Conservation (phyloP, 2,888 invertebrate genomes). For the Zaprionus obscuricornis region DNA sequence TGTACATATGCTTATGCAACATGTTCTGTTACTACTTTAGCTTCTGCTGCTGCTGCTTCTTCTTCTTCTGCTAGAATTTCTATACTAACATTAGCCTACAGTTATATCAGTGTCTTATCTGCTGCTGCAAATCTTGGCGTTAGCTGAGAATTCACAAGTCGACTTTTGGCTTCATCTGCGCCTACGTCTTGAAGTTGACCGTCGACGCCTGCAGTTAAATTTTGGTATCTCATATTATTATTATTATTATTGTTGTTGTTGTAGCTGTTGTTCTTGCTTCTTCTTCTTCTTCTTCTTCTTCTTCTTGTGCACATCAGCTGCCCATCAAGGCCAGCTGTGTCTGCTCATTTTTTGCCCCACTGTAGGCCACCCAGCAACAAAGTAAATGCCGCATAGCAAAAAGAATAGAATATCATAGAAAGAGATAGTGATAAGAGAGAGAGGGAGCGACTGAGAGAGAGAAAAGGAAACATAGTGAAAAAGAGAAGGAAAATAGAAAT, state of each 20-base stretch:
- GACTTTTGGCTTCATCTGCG: no score
- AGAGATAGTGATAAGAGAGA: no score
- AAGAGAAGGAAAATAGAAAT: not conserved
- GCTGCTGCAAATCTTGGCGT: not conserved
- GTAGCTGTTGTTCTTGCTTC: no score
- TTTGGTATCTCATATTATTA: no score
- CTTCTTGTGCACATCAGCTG: constrained; percentile 52
- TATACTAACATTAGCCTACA: constrained; percentile 20
- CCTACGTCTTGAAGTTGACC: constrained; percentile 27
- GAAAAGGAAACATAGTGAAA: not conserved
- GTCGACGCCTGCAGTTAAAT: constrained; percentile 29
- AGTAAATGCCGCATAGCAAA: constrained; percentile 1
- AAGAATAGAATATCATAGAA: no score
- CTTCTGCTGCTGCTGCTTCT: constrained; percentile 1
- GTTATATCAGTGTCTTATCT: constrained; percentile 40
- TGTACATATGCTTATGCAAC: no score
- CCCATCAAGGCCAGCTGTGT: constrained; percentile 72
- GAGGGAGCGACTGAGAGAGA: no score
- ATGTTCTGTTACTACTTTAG: no score
- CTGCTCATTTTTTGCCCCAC: constrained; percentile 5
- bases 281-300: no score
- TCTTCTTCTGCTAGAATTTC: constrained; percentile 17
- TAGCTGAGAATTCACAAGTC: constrained; percentile 26
- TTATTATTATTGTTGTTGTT: no score
- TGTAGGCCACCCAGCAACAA: constrained; percentile 47